phyloP scores from a whole-genome alignment of 1,140 invertebrate genomes.

The Cyphomyrmex costatus region DNA sequence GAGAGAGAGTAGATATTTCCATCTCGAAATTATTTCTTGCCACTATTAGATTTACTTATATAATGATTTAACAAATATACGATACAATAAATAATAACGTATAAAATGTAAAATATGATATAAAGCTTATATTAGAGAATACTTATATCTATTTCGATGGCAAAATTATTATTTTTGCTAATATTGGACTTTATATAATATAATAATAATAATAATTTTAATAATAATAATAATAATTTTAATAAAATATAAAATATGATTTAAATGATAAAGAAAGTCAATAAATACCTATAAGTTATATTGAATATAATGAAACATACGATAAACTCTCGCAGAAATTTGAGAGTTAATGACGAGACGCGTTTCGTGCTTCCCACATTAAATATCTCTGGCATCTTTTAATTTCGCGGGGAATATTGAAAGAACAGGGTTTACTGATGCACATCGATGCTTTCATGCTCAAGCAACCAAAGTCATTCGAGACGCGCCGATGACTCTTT shows the following conservation, averaged over 20 bases:
- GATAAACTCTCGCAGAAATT: background rate
- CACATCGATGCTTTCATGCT: background rate
- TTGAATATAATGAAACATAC: background rate
- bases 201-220: no score
- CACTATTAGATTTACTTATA: background rate
- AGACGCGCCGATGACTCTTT: constrained; percentile 17
- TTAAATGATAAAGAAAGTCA: background rate
- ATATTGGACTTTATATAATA: background rate
- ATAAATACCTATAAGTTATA: background rate
- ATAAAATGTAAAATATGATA: background rate
- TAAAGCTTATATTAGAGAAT: background rate
- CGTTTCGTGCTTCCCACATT: background rate
- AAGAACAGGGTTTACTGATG: background rate
- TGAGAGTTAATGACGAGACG: constrained; percentile 11
- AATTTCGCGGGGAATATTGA: background rate
- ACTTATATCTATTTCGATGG: no score
- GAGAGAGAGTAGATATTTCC: background rate
- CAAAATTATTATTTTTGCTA: background rate
- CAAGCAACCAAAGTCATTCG: background rate
- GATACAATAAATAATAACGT: constrained; percentile 7
- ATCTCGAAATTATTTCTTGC: background rate
- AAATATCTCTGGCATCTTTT: background rate
- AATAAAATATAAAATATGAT: background rate
- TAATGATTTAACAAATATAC: background rate
- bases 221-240: no score